phyloP scores from a whole-genome alignment of 92 coral and sea anemone genomes.

The Pocillopora meandrina region DNA sequence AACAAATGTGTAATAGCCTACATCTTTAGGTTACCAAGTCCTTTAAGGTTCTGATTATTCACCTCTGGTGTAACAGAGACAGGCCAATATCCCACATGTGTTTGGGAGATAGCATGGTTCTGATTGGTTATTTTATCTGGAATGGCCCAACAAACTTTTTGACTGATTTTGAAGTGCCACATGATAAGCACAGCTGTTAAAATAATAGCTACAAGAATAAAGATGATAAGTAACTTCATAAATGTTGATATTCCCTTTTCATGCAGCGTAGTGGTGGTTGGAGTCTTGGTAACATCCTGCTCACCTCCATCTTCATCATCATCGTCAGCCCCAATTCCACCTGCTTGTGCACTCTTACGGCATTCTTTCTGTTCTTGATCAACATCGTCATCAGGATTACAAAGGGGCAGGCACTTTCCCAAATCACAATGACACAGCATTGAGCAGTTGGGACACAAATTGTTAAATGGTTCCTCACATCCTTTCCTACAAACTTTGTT shows the following conservation, averaged over 20 bases:
- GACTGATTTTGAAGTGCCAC: conserved; percentile 80
- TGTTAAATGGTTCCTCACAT: conserved; percentile 70
- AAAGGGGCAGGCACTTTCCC: conserved; percentile 78
- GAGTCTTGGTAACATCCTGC: neutral
- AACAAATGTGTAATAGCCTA: neutral
- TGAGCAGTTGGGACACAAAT: conserved; percentile 72
- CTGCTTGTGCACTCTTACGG: neutral
- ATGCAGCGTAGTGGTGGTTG: conserved; percentile 1
- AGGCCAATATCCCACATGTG: conserved; percentile 44
- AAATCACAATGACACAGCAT: conserved; percentile 82
- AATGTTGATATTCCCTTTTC: conserved; percentile 67
- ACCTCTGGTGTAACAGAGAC: conserved; percentile 69
- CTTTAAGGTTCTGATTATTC: conserved; percentile 54
- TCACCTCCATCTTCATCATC: conserved; percentile 38
- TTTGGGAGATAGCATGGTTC: conserved; percentile 18
- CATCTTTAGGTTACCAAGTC: conserved; percentile 54
- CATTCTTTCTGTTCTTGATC: conserved; percentile 65
- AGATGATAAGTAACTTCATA: conserved; percentile 81
- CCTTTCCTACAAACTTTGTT: conserved; percentile 66
- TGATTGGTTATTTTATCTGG: conserved; percentile 20
- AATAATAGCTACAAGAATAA: conserved; percentile 74
- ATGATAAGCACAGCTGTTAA: conserved; percentile 70
- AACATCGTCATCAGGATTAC: conserved; percentile 67
- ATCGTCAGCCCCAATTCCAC: neutral
- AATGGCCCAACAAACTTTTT: conserved; percentile 74